These are phyloP conservation scores for Stenoptilia bipunctidactyla DNA, from an alignment of 2,888 invertebrate species.

Conservation along the genomic window DNA sequence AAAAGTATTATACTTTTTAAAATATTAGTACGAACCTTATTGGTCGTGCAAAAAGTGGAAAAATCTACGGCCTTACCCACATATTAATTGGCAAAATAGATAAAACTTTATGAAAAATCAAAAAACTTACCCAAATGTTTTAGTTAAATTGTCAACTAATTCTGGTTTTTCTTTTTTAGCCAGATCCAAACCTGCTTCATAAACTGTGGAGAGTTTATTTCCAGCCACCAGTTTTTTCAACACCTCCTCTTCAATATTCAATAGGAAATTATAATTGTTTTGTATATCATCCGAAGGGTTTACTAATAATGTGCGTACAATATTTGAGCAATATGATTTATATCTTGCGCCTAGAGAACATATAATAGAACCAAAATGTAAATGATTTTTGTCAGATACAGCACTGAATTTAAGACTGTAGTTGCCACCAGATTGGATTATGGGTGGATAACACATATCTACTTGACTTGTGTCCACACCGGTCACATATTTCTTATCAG, in stretches of 20 bases:
- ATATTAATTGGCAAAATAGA: no score
- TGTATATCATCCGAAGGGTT: constrained; percentile 87
- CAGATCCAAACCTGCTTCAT: constrained; percentile 83
- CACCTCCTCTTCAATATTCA: constrained; percentile 91
- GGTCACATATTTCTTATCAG: constrained; percentile 95
- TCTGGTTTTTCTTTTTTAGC: constrained; percentile 90
- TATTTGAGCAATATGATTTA: constrained; percentile 98
- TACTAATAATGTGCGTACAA: constrained; percentile 95
- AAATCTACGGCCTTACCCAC: no score
- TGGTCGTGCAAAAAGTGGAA: no score
- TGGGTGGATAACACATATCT: constrained; percentile 98
- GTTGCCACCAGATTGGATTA: constrained; percentile 98
- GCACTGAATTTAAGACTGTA: constrained; percentile 98
- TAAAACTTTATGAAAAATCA: not conserved
- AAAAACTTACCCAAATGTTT: constrained; percentile 83
- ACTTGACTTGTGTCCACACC: constrained; percentile 90
- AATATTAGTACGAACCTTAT: no score
- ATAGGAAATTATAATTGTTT: constrained; percentile 91
- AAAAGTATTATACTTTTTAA: no score
- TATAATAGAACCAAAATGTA: constrained; percentile 97
- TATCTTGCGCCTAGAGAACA: constrained; percentile 95
- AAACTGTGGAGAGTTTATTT: constrained; percentile 87
- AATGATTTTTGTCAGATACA: constrained; percentile 90
- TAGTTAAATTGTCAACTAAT: constrained; percentile 90
- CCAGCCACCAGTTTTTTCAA: constrained; percentile 87